Percentiles rank a stretch among this genome's conserved stretches.
phyloP scores from a whole-genome alignment of 2,797 vertebrate genomes.

The Tragopan temminckii region DNA sequence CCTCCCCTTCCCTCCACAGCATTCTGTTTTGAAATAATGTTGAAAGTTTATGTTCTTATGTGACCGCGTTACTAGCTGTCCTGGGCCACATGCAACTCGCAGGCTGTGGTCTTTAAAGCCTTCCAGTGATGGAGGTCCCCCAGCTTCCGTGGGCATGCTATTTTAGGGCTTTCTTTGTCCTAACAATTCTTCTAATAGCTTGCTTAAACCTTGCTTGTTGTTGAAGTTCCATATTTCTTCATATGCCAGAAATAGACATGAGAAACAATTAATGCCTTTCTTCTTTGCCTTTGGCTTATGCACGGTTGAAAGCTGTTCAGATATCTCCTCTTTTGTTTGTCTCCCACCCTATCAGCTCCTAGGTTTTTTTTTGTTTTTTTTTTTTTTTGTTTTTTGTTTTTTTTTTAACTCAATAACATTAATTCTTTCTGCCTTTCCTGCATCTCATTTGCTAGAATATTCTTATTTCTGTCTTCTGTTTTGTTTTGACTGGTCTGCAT shows the following conservation, averaged over 20 bases:
- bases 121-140: background rate
- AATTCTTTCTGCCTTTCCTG: background rate
- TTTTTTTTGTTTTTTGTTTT: background rate
- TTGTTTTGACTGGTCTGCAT: background rate
- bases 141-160: rapidly evolving
- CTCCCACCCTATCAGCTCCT: background rate
- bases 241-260: background rate
- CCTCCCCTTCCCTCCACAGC: too few species aligned
- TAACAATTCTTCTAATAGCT: background rate
- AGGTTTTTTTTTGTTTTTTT: background rate
- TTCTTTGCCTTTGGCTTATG: background rate
- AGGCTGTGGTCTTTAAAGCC: background rate
- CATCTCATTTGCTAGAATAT: background rate
- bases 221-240: background rate
- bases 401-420: background rate
- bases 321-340: background rate
- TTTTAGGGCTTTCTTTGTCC: background rate
- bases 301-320: background rate
- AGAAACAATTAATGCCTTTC: background rate
- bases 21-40: too few species aligned
- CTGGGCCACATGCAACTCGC: too few species aligned
- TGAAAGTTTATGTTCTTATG: too few species aligned
- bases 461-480: background rate
- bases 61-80: too few species aligned
- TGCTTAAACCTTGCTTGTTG: background rate